A percentile compares a stretch with the other conserved stretches of the same genome.
Evolutionary conservation across 2,113 vertebrate species (phyloP).

Genomic region (Salvelinus fontinalis): DNA sequence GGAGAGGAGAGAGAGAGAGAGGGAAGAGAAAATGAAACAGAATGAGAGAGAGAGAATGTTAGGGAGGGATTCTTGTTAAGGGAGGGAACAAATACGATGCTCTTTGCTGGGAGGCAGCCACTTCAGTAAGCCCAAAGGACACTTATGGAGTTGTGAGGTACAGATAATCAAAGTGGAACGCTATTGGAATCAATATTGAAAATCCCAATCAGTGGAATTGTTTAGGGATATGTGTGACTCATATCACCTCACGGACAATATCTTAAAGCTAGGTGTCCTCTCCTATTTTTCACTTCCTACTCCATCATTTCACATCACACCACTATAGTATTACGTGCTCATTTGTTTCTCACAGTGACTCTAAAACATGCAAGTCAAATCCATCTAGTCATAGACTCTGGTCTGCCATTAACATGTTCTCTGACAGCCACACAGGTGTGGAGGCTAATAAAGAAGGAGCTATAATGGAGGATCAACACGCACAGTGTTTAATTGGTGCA

Average conservation of each 20-base stretch:
- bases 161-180: conserved; percentile 30
- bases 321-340: too few species aligned
- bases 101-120: conserved; percentile 23
- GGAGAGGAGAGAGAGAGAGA: conserved; percentile 45
- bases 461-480: conserved; percentile 22
- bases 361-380: conserved; percentile 29
- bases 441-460: conserved; percentile 39
- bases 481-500: conserved; percentile 54
- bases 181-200: conserved; percentile 21
- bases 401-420: conserved; percentile 15
- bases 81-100: not conserved
- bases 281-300: not conserved
- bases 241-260: not conserved
- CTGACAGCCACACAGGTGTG: conserved; percentile 23
- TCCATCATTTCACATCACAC: too few species aligned
- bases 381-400: conserved; percentile 12
- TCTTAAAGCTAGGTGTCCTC: not conserved
- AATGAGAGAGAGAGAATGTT: conserved; percentile 13
- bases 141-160: conserved; percentile 25
- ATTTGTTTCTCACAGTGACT: conserved; percentile 32
- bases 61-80: not conserved
- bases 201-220: not conserved
- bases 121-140: conserved; percentile 16
- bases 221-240: not conserved
- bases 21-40: not conserved